Evolutionary conservation across 2,113 vertebrate genomes (phyloP), one percentile per base, ranked within the genome.

Genomic region (Desmodus rotundus): DNA sequence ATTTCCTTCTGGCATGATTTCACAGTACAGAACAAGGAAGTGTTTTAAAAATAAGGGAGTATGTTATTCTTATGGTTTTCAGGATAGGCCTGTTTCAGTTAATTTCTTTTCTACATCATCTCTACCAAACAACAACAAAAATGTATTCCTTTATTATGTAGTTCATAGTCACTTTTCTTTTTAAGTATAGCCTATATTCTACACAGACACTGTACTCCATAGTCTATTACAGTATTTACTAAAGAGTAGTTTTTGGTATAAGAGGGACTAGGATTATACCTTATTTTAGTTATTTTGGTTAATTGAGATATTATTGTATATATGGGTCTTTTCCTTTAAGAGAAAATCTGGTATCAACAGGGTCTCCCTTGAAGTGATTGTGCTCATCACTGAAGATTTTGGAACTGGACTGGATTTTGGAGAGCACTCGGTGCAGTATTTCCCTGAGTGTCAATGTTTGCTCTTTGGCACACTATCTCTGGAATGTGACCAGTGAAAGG

Each of bases 1-100:
- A 12, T 89, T 93, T 94, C 36, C 36, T 94, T 88, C 81, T 94
- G 72, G 65, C 8, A 41, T 82, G 73, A 94, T 90, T 97, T 93
- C 36, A 72, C 54, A 90, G 85, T 85, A 47, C 7, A 43, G 28
- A 94, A 52, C 41, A 87, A 92, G 24, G 15, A 88, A 91, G 15
- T 56, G 2, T 74, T 61, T 72, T 76, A 74, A 88, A 74, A 88
- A 36, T 67, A 86, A 92, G 52, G 77, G 92, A 89, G 2, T 47
- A 65, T 26, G 12, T 5, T 22, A 31, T 90, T 83, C 31, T 77
- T 85, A 80, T 5, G 36, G 26, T 93, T 95, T 96, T 88, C 65
- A 85, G 28, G 56, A 86, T 36, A 74, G 4, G 22, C 72, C 9
- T 56, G 7, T 82, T 87, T 93, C 13, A 54, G 22, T 63, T 6